A percentile compares a stretch with the other conserved stretches of the same genome.
Conservation (phyloP, 2,888 invertebrate species). For the Tupiocoris notatus region DNA sequence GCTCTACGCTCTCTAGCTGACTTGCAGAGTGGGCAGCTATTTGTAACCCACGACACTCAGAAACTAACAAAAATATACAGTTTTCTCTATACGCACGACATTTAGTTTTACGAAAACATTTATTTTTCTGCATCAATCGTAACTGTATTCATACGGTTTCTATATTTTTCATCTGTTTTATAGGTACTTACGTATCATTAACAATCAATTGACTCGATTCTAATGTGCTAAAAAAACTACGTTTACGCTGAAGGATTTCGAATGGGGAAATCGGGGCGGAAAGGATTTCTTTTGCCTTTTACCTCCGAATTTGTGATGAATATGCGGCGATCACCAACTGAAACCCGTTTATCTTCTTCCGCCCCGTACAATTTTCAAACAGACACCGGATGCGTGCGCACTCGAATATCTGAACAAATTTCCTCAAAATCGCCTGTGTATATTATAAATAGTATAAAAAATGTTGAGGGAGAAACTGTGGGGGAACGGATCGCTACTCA, state of each 20-base stretch:
- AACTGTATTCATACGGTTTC: slow-evolving; percentile 44
- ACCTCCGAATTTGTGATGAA: neutral
- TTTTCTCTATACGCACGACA: slow-evolving; percentile 45
- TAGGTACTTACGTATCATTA: slow-evolving; percentile 42
- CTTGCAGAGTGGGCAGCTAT: slow-evolving; percentile 10
- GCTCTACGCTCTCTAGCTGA: no score
- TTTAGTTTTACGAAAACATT: slow-evolving; percentile 38
- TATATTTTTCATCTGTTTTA: slow-evolving; percentile 40
- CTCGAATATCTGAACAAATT: no score
- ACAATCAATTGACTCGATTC: slow-evolving; percentile 46
- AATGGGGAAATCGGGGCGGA: neutral
- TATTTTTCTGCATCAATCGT: slow-evolving; percentile 15
- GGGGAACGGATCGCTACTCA: no score
- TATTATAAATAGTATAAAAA: neutral
- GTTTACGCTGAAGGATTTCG: slow-evolving; percentile 12
- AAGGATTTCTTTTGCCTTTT: neutral
- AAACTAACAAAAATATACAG: slow-evolving; percentile 46
- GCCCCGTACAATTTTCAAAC: neutral
- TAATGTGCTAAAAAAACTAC: slow-evolving; percentile 45
- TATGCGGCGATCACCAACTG: neutral
- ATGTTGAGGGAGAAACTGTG: neutral
- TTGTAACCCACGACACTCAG: slow-evolving; percentile 37
- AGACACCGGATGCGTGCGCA: neutral
- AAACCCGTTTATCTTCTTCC: neutral
- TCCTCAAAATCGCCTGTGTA: neutral